Base-by-base conservation (phyloP, 1,140 invertebrate species). In the Neotoxoptera formosana region DNA sequence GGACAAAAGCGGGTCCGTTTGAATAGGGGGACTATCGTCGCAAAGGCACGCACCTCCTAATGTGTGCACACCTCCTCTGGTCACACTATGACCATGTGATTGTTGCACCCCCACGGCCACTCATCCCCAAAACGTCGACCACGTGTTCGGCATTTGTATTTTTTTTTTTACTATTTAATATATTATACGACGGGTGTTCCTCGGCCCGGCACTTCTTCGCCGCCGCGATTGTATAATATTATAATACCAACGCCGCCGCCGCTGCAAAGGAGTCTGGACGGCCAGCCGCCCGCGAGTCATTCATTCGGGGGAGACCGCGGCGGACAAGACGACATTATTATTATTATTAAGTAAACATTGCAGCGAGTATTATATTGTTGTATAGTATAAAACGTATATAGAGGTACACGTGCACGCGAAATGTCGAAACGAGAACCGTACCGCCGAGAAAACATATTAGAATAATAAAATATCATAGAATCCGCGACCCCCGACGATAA, bases 391-490 rank as follows among this genome's bases (percentile, higher is more conserved):
- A 41, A 84, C 36, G 83, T 41, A 41, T 4, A n/a, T n/a, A n/a
- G n/a, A 14, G 14, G n/a, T 34, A 84, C 36, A 25, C 23, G 83
- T 84, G 83, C 36, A 84, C 6, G 34, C 9, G 41, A 84, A 84
- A 84, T 84, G 83, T 84, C 83, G 36, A 84, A 84, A 84, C 45
- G 83, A 84, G 30, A 76, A 76, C 30, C 60, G n/a, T n/a, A 76
- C 30, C 60, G 60, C 60, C 30, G 60, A 76, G 30, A n/a, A 76
- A 76, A 76, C 60, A 76, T n/a, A n/a, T 76, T 17, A 67, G 30
- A 67, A 76, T 76, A 76, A 67, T 67, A 67, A 76, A n/a, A 76
- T n/a, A n/a, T n/a, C 60, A 76, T 76, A 76, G 60, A 76, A 76
- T 76, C 60, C 14, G 60, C 60, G 60, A 76, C 60, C 60, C 60